Base-by-base conservation (phyloP, 92 coral and sea anemone species). In the Palythoa heliodiscus region DNA sequence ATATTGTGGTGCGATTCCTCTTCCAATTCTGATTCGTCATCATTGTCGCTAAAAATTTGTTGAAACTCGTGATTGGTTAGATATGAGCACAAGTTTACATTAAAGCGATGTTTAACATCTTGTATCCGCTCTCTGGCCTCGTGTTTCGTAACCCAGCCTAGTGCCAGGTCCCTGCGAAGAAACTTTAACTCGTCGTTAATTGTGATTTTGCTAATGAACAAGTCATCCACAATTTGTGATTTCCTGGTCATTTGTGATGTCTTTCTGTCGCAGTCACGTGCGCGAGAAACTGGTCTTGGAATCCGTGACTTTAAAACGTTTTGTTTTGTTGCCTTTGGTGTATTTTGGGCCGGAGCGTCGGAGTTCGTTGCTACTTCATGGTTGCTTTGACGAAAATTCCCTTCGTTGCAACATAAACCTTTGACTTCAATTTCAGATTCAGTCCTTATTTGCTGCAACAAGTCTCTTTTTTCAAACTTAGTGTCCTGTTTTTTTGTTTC, bases 171-270 rank as follows among this genome's bases (percentile, higher is more conserved):
- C 61, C 84, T 80, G n/a, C 84, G 84, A 22, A 80, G 74, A 25
- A 80, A 80, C 9, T 66, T 66, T 70, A 80, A 66, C 24, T 80
- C 84, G 73, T 80, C 84, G 47, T 40, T 52, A 24, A 47, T 25
- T 11, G 84, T 80, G 61, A 80, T 80, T 66, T 80, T 80, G 74
- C 84, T 80, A 35, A 80, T 80, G 48, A 80, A 80, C 74, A 80
- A 80, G 60, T 80, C 84, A 25, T 80, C 84, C 22, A 80, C 13
- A 48, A 80, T 24, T 25, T 48, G 84, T 7, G 84, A 25, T 19
- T 64, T 80, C 40, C 58, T 66, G 3, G 7, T 80, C 61, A 39
- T 80, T 17, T 11, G 72, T 11, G 57, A 63, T 43, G 13, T 40
- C 11, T 11, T 63, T 14, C n/a, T 47, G 6, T 8, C 40, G 19